Base-by-base conservation (phyloP, 2,797 vertebrate genomes). In the Todus mexicanus region DNA sequence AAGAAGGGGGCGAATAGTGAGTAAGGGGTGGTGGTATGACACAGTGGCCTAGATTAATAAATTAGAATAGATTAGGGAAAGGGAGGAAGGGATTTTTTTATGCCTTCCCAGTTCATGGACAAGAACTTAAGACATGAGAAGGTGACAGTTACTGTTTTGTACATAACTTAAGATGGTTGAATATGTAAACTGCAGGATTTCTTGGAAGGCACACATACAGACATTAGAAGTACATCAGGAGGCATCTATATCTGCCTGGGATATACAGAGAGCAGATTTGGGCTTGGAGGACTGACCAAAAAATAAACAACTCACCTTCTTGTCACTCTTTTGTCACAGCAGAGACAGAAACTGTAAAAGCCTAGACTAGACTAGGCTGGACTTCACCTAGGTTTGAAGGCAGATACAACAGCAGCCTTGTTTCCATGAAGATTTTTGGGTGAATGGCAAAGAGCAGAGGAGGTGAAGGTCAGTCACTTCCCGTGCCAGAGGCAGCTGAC, bases 271-370 rank as follows among this genome's bases (percentile, higher is more conserved):
- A 51, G 38, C n/a, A 72, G 13, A 47, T 60, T 2, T 22, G 31
- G 10, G 15, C 1, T 5, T 8, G 7, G 5, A 25, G 10, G 31
- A 37, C 20, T 35, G 29, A 47, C 25, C 4, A 40, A 82, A 51
- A 71, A 42, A 3, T 0, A n/a, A n/a, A n/a, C n/a, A n/a, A n/a
- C 2, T 29, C 31, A 45, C 2, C 4, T 6, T 43, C 86, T 37
- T 29, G 42, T 76, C 54, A 37, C 42, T 17, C 20, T 61, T 29
- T 35, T 59, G 27, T 83, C 53, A n/a, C 37, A 31, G 54, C 33
- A 33, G 40, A 71, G 35, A 37, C 47, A 47, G 73, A 70, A 80
- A 43, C 25, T 43, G 31, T 31, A 38, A 5, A 69, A 66, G n/a
- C 27, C 33, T 26, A 26, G 42, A 18, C 12, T 54, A n/a, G n/a